Conservation (phyloP, 2,888 invertebrate species). For the Zhuqinia jingwanae region DNA sequence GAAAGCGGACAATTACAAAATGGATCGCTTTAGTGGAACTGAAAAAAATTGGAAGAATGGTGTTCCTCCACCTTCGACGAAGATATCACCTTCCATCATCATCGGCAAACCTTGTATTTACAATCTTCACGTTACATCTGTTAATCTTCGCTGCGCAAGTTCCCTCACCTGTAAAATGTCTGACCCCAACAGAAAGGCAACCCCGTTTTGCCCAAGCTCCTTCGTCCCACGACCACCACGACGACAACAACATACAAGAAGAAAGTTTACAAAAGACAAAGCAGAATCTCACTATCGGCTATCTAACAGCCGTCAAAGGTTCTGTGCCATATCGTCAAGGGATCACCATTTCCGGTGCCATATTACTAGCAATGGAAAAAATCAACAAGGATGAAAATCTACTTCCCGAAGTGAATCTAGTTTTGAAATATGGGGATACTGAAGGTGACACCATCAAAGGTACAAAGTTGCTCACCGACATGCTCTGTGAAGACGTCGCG, state of each 20-base stretch:
- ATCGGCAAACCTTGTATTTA: too few species aligned
- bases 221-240: neutral
- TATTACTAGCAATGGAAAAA: conserved; percentile 93
- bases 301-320: conserved; percentile 91
- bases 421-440: conserved; percentile 91
- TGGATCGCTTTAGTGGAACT: conserved; percentile 24
- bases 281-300: conserved; percentile 87
- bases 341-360: conserved; percentile 93
- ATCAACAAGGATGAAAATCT: conserved; percentile 85
- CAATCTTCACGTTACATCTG: too few species aligned
- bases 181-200: conserved; percentile 56
- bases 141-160: too few species aligned
- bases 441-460: conserved; percentile 90
- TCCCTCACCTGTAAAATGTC: conserved; percentile 1
- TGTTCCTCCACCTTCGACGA: neutral
- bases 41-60: conserved; percentile 11
- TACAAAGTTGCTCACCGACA: conserved; percentile 92
- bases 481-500: conserved; percentile 93
- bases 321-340: conserved; percentile 88
- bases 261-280: conserved; percentile 35
- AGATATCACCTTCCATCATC: too few species aligned
- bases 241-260: conserved; percentile 18
- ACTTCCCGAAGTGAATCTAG: conserved; percentile 88
- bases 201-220: too few species aligned
- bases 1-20: neutral